Base-by-base conservation (phyloP, 2,113 vertebrate genomes). In the Trogon surrucura region DNA sequence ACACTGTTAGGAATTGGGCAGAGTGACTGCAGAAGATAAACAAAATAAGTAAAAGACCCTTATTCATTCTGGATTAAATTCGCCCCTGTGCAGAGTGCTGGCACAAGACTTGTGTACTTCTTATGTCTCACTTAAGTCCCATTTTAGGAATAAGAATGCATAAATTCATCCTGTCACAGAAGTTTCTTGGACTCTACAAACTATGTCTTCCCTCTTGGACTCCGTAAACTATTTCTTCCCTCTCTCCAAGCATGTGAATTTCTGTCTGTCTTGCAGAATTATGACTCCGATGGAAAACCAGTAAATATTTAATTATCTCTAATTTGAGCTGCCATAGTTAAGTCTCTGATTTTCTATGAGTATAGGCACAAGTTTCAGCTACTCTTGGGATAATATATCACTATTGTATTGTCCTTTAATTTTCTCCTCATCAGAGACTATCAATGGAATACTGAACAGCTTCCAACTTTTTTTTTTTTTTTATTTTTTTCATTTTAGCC, bases 41-140 rank as follows among this genome's bases (percentile, higher is more conserved):
- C 41, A 72, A 95, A 91, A 75, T 57, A 79, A 85, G 71, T 95
- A 85, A 91, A 95, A 95, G 70, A 67, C 45, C 38, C 80, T 89
- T 88, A 94, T 91, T 95, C 93, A 96, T 88, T 82, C 82, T 30
- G 38, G 71, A 85, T 85, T 65, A 85, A 95, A 96, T 77, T 91
- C 88, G 70, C 11, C 5, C 71, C 71, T 94, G 71, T 83, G 60
- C 47, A 69, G 85, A 92, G 60, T 47, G 10, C 74, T 94, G 85
- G 87, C 80, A 88, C 44, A 77, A 56, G 50, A 32, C 44, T 72
- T 88, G 64, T 78, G 58, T 88, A 78, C 75, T 77, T 65, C 65
- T 92, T 70, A 70, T 7, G 38, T 88, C 85, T 96, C 58, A 88
- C 56, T 83, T 90, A 83, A 85, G 38, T 80, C 56, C 26, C 64